A percentile compares a stretch with the other conserved stretches of the same genome.
Evolutionary conservation across 2,888 invertebrate species (phyloP).

Genomic region (Syritta pipiens): DNA sequence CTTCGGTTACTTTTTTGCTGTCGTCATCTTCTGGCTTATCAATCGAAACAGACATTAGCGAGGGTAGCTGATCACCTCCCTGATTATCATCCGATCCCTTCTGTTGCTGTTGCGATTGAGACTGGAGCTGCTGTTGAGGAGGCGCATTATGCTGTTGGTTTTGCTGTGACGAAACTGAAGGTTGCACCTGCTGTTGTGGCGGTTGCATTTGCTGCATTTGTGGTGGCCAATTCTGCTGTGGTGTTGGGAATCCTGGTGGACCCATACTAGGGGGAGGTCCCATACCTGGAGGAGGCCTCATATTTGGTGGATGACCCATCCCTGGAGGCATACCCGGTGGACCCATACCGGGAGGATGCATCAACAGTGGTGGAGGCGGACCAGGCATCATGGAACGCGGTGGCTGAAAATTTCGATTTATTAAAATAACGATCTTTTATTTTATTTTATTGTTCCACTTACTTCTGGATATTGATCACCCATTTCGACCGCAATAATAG

Average conservation of each 20-base stretch:
- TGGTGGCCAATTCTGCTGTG: slow-evolving; percentile 54
- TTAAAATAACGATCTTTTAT: background rate
- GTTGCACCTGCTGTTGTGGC: slow-evolving; percentile 66
- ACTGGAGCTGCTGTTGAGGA: background rate
- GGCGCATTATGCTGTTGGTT: background rate
- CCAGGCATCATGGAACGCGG: slow-evolving; percentile 34
- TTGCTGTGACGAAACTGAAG: slow-evolving; percentile 11
- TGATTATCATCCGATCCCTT: slow-evolving; percentile 43
- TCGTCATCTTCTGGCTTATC: slow-evolving; percentile 72
- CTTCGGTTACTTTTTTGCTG: slow-evolving; percentile 80
- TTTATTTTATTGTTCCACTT: slow-evolving; percentile 32
- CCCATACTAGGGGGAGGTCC: slow-evolving; percentile 31
- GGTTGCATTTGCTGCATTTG: slow-evolving; percentile 38
- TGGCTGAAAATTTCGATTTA: slow-evolving; percentile 5
- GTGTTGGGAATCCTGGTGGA: slow-evolving; percentile 41
- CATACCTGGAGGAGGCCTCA: slow-evolving; percentile 31
- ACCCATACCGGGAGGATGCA: slow-evolving; percentile 62
- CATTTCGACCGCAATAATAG: slow-evolving; percentile 69
- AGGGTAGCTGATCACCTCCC: slow-evolving; percentile 77
- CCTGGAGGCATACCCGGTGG: slow-evolving; percentile 52
- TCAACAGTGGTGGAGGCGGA: slow-evolving; percentile 47
- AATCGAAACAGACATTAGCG: slow-evolving; percentile 83
- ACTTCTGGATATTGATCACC: slow-evolving; percentile 75
- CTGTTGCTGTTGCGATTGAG: slow-evolving; percentile 8
- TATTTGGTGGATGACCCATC: slow-evolving; percentile 40